A percentile compares a stretch with the other conserved stretches of the same genome.
Evolutionary conservation across 1,140 invertebrate species (phyloP).

Genomic region (Chironomus striatipennis): DNA sequence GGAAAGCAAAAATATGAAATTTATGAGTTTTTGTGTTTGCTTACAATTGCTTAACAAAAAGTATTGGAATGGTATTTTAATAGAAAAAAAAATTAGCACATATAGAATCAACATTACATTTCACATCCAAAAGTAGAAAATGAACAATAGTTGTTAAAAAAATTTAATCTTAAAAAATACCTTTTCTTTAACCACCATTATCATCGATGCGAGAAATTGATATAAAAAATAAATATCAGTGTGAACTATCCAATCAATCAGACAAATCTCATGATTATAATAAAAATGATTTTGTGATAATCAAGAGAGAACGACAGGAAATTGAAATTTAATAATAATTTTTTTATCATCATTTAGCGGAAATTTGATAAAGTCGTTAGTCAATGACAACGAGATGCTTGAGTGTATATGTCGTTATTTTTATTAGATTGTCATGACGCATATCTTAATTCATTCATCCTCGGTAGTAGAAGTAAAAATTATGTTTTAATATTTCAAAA

Average conservation of each 20-base stretch:
- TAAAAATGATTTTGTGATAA: too few relatives aligned
- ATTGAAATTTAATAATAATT: too few relatives aligned
- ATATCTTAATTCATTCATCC: neutral
- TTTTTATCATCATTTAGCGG: neutral
- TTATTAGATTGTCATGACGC: neutral
- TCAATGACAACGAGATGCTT: neutral
- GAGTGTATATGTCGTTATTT: neutral
- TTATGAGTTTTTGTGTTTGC: neutral
- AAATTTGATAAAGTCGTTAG: constrained; percentile 14
- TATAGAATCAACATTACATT: neutral
- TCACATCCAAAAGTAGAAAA: too few relatives aligned
- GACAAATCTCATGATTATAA: too few relatives aligned
- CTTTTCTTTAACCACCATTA: too few relatives aligned
- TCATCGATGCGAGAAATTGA: too few relatives aligned
- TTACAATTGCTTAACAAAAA: neutral
- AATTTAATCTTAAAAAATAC: too few relatives aligned
- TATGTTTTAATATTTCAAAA: neutral
- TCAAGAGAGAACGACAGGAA: too few relatives aligned
- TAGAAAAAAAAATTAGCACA: neutral
- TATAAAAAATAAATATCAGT: too few relatives aligned
- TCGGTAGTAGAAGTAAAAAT: neutral
- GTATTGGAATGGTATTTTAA: neutral
- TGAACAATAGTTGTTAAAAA: too few relatives aligned
- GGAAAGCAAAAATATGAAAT: neutral
- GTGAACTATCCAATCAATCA: too few relatives aligned